phyloP scores from a whole-genome alignment of 2,113 vertebrate species.

The Pelvicachromis taeniatus region DNA sequence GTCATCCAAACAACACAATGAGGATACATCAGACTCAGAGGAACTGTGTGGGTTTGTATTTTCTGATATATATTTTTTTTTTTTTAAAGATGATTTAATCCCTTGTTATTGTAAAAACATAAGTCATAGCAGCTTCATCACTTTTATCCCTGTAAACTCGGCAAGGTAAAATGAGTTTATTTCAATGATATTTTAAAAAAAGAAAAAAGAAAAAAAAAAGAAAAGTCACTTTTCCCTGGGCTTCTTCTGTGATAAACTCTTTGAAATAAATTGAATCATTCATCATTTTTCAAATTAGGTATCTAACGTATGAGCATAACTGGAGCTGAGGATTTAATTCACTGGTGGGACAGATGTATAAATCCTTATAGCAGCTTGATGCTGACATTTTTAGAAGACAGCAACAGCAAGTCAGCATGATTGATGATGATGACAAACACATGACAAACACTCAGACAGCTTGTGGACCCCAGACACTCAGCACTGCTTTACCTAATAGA shows the following conservation, averaged over 20 bases:
- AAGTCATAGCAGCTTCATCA: neutral
- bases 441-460: neutral
- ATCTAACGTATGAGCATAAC: neutral
- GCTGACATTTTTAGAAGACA: neutral
- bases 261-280: neutral
- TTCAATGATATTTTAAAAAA: neutral
- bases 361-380: neutral
- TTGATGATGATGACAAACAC: neutral
- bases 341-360: neutral
- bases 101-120: neutral
- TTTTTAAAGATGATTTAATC: neutral
- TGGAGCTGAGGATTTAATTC: neutral
- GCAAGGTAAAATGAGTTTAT: neutral
- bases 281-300: neutral
- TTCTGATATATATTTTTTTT: neutral
- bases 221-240: neutral
- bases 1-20: neutral
- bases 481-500: neutral
- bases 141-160: neutral
- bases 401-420: neutral
- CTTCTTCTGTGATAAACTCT: neutral
- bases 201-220: too few relatives aligned
- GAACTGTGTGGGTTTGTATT: neutral
- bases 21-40: neutral
- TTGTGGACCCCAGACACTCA: neutral